Evolutionary conservation across 2,113 vertebrate species (phyloP).

Genomic region (Sapayoa aenigma): DNA sequence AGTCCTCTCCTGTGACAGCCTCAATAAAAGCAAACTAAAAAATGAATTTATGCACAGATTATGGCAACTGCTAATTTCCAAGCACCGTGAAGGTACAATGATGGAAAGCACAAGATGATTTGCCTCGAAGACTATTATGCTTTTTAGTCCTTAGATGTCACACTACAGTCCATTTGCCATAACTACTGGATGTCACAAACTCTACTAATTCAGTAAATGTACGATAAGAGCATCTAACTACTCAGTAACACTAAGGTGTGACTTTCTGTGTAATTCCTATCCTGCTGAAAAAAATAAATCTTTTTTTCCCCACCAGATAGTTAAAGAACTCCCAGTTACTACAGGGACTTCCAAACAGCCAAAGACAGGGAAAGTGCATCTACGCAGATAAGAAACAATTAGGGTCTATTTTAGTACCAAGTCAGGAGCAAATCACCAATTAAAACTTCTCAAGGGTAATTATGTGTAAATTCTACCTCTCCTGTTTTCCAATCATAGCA

Average conservation of each 20-base stretch:
- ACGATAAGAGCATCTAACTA: not conserved
- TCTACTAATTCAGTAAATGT: not conserved
- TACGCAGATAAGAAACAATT: conserved; percentile 39
- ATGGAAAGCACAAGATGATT: not conserved
- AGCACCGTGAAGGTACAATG: not conserved
- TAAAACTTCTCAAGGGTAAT: conserved; percentile 42
- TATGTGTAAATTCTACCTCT: conserved; percentile 40
- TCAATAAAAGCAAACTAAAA: not conserved
- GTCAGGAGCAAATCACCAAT: conserved; percentile 31
- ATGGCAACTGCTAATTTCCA: not conserved
- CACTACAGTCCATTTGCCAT: not conserved
- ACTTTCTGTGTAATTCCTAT: not conserved
- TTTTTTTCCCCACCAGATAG: not conserved
- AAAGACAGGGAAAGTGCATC: conserved; percentile 28
- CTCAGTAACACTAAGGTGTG: not conserved
- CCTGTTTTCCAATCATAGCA: conserved; percentile 58
- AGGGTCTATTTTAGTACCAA: conserved; percentile 50
- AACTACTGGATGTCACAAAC: not conserved
- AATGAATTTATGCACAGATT: not conserved
- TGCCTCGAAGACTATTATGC: not conserved
- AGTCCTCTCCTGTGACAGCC: not conserved
- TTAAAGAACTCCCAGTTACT: not conserved
- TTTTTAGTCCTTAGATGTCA: not conserved
- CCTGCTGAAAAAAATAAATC: not conserved
- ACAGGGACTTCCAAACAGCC: not conserved